These are phyloP conservation scores for Clarias fuscus DNA, from an alignment of 2,797 vertebrate species.

Conservation along the genomic window DNA sequence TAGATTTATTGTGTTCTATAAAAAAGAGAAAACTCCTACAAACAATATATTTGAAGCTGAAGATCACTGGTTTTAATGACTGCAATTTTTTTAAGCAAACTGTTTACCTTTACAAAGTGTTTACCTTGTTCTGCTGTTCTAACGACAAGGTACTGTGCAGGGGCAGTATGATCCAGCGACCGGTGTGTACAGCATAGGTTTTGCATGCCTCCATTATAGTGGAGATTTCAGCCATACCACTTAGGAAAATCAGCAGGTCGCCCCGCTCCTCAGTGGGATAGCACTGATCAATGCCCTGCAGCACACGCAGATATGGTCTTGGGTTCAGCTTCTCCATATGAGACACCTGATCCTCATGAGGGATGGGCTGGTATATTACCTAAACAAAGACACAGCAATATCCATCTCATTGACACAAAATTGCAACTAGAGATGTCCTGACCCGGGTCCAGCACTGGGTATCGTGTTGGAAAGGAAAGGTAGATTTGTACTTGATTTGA, in stretches of 20 bases:
- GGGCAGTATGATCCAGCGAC: slow-evolving; percentile 86
- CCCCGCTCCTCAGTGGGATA: slow-evolving; percentile 86
- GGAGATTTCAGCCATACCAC: slow-evolving; percentile 87
- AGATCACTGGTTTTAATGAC: not conserved
- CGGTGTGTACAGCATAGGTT: slow-evolving; percentile 80
- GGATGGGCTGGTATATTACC: slow-evolving; percentile 88
- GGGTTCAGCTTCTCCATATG: slow-evolving; percentile 84
- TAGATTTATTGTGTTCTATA: not conserved
- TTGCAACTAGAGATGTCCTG: not conserved
- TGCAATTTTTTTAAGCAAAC: not conserved
- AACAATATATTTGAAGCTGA: too few relatives aligned
- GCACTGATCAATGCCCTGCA: slow-evolving; percentile 87
- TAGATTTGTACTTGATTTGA: not conserved
- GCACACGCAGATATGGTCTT: slow-evolving; percentile 83
- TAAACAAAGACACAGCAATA: slow-evolving; percentile 54
- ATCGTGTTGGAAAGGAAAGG: not conserved
- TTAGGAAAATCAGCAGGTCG: slow-evolving; percentile 90
- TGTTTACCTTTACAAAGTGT: not conserved
- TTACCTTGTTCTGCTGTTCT: slow-evolving; percentile 89
- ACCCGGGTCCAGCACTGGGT: not conserved
- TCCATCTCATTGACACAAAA: not conserved
- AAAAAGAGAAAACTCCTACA: not conserved
- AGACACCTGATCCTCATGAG: slow-evolving; percentile 74
- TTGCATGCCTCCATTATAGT: slow-evolving; percentile 83
- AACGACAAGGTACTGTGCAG: slow-evolving; percentile 90